Conservation (phyloP, 2,797 vertebrate genomes). For the Fistularia tabacaria region DNA sequence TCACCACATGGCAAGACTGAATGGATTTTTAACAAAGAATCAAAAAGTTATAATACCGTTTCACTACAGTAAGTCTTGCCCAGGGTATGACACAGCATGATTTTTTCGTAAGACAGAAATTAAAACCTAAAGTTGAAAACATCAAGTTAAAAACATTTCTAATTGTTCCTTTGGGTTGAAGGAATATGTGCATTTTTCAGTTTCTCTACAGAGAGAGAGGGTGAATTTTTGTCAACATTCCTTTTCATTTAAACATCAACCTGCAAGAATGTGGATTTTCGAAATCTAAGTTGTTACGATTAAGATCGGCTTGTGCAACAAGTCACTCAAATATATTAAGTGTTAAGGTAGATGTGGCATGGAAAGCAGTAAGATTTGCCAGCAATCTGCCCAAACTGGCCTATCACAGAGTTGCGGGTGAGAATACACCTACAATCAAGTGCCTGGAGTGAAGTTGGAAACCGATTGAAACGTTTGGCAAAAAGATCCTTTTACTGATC, state of each 20-base stretch:
- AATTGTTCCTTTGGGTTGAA: too few species aligned
- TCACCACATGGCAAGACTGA: too few species aligned
- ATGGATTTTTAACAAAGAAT: too few species aligned
- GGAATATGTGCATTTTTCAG: neutral
- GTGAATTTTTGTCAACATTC: neutral
- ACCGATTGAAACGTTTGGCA: conserved; percentile 41
- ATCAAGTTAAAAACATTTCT: too few species aligned
- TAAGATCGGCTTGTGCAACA: too few species aligned
- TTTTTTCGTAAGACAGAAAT: too few species aligned
- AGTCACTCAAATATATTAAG: neutral
- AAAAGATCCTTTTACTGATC: conserved; percentile 27
- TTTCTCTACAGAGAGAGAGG: neutral
- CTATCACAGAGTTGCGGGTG: conserved; percentile 29
- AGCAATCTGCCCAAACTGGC: conserved; percentile 30
- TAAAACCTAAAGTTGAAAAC: too few species aligned
- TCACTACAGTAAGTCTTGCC: too few species aligned
- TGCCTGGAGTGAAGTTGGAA: conserved; percentile 20
- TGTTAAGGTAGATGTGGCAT: conserved; percentile 17
- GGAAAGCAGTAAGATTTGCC: conserved; percentile 20
- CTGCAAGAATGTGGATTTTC: neutral
- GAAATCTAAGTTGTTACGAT: neutral
- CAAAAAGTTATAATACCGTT: too few species aligned
- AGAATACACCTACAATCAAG: conserved; percentile 52
- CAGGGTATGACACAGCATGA: too few species aligned
- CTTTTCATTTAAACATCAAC: neutral